Percentiles rank a stretch among this genome's conserved stretches.
Conservation (phyloP, 2,888 invertebrate genomes). For the Elaeidobius kamerunicus region DNA sequence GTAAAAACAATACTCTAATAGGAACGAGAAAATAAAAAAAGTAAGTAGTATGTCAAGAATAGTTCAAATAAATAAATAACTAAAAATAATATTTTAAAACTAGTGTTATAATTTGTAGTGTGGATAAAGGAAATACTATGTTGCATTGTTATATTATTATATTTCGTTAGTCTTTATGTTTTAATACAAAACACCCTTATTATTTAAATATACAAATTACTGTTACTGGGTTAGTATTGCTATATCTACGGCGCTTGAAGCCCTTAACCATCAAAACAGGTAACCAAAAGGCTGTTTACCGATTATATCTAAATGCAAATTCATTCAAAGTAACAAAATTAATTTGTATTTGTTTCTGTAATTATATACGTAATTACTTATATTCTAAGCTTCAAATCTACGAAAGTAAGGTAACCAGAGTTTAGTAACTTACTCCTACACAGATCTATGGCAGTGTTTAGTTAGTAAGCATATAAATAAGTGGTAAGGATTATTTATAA, state of each 20-base stretch:
- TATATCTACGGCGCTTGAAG: conserved; percentile 1
- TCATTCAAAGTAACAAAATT: not conserved
- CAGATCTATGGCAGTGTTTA: conserved; percentile 9
- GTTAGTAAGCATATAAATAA: conserved; percentile 16
- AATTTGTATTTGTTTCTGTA: too few species aligned
- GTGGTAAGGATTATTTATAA: conserved; percentile 25
- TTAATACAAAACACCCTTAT: conserved; percentile 1
- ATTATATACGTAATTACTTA: too few species aligned
- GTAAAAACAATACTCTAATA: not conserved
- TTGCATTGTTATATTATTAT: conserved; percentile 6
- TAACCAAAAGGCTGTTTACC: conserved; percentile 7
- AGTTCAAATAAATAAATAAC: not conserved
- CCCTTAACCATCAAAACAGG: conserved; percentile 11
- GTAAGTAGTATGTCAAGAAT: not conserved
- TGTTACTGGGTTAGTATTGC: conserved; percentile 8
- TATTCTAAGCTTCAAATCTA: conserved; percentile 1
- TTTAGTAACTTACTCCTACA: conserved; percentile 3
- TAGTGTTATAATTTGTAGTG: not conserved
- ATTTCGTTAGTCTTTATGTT: conserved; percentile 1
- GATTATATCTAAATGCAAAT: not conserved
- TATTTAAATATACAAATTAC: conserved; percentile 1
- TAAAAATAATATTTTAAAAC: not conserved
- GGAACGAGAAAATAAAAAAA: not conserved
- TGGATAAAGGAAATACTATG: conserved; percentile 10
- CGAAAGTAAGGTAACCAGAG: conserved; percentile 7